Evolutionary conservation across 2,797 vertebrate genomes (phyloP).

Genomic region (Oreochromis mossambicus): DNA sequence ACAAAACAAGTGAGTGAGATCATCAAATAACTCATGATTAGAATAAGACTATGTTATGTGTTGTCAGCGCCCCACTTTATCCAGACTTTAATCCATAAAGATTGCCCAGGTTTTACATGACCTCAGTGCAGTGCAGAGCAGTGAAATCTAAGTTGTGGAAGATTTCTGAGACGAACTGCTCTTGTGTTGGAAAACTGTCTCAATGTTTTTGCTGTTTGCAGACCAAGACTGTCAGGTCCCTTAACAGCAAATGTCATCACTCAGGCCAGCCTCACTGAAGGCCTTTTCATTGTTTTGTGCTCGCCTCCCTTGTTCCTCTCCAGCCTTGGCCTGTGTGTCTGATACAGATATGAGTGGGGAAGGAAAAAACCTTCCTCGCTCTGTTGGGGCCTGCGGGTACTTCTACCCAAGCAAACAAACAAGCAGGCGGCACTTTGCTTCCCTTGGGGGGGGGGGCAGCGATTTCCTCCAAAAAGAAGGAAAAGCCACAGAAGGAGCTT

Average conservation of each 20-base stretch:
- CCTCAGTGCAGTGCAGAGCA: background rate
- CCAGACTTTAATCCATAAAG: background rate
- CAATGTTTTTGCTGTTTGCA: conserved; percentile 25
- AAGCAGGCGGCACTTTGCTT: conserved; percentile 27
- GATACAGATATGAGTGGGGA: conserved; percentile 57
- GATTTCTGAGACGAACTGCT: background rate
- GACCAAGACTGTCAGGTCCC: conserved; percentile 4
- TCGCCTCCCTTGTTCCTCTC: conserved; percentile 35
- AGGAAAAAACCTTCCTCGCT: conserved; percentile 5
- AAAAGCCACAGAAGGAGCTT: conserved; percentile 26
- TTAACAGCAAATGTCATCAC: conserved; percentile 33
- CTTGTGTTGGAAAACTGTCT: background rate
- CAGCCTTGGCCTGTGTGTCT: conserved; percentile 10
- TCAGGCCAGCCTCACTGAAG: conserved; percentile 27
- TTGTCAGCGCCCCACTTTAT: background rate
- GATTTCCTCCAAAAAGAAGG: conserved; percentile 12
- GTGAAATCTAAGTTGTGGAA: background rate
- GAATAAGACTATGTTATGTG: background rate
- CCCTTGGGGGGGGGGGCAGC: background rate
- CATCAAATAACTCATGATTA: background rate
- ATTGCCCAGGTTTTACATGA: background rate
- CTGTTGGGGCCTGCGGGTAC: conserved; percentile 15
- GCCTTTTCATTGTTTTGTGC: conserved; percentile 44
- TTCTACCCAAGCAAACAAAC: conserved; percentile 52
- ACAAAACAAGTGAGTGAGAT: background rate